Evolutionary conservation across 1,140 invertebrate genomes (phyloP), one percentile per base, ranked within the genome.

Genomic region (Anoplolepis gracilipes): DNA sequence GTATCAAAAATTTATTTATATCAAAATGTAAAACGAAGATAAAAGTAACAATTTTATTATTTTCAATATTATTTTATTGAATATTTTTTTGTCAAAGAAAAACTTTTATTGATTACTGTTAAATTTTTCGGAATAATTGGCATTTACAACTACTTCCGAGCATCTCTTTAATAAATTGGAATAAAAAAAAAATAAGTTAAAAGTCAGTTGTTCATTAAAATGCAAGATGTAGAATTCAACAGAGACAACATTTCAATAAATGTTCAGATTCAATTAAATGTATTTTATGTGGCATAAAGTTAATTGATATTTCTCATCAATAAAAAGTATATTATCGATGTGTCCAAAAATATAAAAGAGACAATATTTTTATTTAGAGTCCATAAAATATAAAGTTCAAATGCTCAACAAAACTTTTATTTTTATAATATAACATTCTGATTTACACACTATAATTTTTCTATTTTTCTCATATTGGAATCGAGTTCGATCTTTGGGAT

Each of bases 141-240:
- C 10, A 3, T n/a, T 39, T 28, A 13, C 19, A 49, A 10, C 13
- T 36, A 25, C 16, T 76, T 59, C 2, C 8, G 19, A 61, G 25
- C 25, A 57, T 59, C 22, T 59, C 16, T 59, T 75, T 76, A 36
- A 59, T 59, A 76, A 59, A 76, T 76, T 3, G 36, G 4, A 28
- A 1, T 2, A 49, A 70, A 3, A 25, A 69, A 25, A 72, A 53
- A 72, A 53, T 30, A 53, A 70, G 19, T 70, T 1, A 19, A 4
- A 72, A 72, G 30, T n/a, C n/a, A n/a, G n/a, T 46, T 70, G 28
- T 55, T 73, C 2, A 22, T 1, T 2, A 33, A 11, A 59, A 61
- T 30, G 0, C 13, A 2, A 42, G 7, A 19, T 42, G 25, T 4
- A 11, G 1, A 62, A 25, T 25, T 72, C 5, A 3, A 55, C 6